Evolutionary conservation across 2,113 vertebrate species (phyloP), one percentile per base, ranked within the genome.

Genomic region (Stomatorhinus ivindoensis): DNA sequence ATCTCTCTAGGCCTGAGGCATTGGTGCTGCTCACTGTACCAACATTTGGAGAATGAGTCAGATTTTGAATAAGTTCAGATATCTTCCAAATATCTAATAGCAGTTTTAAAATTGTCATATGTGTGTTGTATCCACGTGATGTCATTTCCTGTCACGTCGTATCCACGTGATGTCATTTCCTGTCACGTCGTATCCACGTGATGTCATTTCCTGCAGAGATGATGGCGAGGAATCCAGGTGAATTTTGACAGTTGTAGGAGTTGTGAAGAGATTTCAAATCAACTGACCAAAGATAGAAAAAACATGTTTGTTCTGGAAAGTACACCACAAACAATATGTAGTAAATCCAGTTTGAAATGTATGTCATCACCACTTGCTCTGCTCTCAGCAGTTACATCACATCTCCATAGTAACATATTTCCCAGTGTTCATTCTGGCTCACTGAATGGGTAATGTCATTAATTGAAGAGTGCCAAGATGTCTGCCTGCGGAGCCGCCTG

Each of bases 401-500:
- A 89, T 95, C 90, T 44, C 94, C 91, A 92, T 93, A 91, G 93
- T 90, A 94, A 94, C 94, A 87, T 90, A 47, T 86, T 89, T 88
- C 69, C 15, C 47, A 53, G 88, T 89, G 91, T 91, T 91, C 90
- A 86, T 93, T 93, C 91, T 92, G 92, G 89, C 90, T 94, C 93
- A 91, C 84, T 93, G 92, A 90, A 92, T 91, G 91, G 89, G 91
- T 92, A 90, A 92, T 89, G 90, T 90, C 50, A 88, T 88, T 91
- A 89, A 87, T 87, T 86, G 19, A 76, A 87, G 46, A 86, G 58
- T 86, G 86, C 87, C 86, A 93, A 87, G 89, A 89, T 90, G 88
- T 87, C 90, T 46, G 65, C 27, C 3, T 47, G 44, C 13, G 42
- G 24, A 15, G 87, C 51, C 73, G 4, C 13, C n/a, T 88, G 73